Evolutionary conservation across 1,140 invertebrate species (phyloP).

Genomic region (Drosophila bipectinata): DNA sequence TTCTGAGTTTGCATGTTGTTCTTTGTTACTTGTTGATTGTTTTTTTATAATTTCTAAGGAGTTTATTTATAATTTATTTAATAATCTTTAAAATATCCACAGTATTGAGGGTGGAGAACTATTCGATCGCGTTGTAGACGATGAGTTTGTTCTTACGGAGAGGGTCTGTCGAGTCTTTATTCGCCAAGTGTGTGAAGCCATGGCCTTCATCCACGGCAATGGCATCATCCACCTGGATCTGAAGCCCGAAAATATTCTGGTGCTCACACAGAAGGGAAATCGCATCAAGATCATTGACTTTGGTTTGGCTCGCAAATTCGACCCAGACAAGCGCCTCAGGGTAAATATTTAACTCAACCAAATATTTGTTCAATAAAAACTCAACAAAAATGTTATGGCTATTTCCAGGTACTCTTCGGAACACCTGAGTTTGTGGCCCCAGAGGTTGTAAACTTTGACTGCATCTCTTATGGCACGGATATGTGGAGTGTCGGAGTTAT

Average conservation of each 20-base stretch:
- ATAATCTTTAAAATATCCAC: conserved; percentile 1
- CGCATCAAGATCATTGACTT: conserved; percentile 99
- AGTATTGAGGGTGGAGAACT: conserved; percentile 98
- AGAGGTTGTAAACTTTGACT: conserved; percentile 99
- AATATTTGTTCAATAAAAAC: not conserved
- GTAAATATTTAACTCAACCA: conserved; percentile 33
- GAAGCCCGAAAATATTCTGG: conserved; percentile 99
- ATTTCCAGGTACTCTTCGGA: conserved; percentile 93
- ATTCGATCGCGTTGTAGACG: conserved; percentile 98
- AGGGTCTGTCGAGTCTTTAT: conserved; percentile 97
- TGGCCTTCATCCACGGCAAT: conserved; percentile 97
- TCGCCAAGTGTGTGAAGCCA: conserved; percentile 98
- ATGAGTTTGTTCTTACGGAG: conserved; percentile 98
- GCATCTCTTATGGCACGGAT: conserved; percentile 96
- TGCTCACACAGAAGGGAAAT: conserved; percentile 96
- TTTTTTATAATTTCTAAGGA: conserved; percentile 3
- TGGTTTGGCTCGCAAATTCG: conserved; percentile 95
- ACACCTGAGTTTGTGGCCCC: conserved; percentile 99
- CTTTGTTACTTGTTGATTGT: conserved; percentile 14
- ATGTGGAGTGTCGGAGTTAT: conserved; percentile 99
- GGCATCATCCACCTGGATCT: conserved; percentile 98
- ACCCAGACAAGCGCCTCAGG: conserved; percentile 95
- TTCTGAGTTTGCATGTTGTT: conserved; percentile 21
- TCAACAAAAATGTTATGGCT: not conserved
- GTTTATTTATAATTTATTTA: not conserved